These are phyloP conservation scores for Neomonachus schauinslandi DNA, from an alignment of 2,113 vertebrate genomes.

Conservation along the genomic window DNA sequence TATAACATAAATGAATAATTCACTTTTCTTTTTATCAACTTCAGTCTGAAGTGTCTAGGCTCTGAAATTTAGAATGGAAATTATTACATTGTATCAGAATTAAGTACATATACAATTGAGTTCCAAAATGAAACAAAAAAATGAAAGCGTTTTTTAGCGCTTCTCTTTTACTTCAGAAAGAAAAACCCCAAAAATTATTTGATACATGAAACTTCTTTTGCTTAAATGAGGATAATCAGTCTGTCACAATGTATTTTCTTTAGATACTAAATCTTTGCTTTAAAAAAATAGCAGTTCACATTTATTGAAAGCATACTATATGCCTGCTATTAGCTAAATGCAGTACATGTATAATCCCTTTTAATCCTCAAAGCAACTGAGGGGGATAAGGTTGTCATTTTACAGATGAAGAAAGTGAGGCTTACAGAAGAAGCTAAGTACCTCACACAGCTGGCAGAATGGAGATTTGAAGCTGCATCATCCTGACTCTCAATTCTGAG, in stretches of 20 bases:
- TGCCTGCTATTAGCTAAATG: not conserved
- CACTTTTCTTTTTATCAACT: not conserved
- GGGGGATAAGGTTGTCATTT: not conserved
- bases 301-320: not conserved
- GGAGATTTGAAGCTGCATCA: not conserved
- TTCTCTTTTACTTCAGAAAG: not conserved
- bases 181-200: not conserved
- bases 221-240: not conserved
- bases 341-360: not conserved
- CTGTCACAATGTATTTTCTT: not conserved
- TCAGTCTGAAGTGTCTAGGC: not conserved
- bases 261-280: not conserved
- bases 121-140: not conserved
- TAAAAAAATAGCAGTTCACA: not conserved
- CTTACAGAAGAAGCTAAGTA: not conserved
- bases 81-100: not conserved
- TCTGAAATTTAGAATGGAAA: not conserved
- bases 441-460: not conserved
- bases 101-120: not conserved
- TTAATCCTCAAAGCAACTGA: not conserved
- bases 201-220: not conserved
- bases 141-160: not conserved
- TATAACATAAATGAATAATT: not conserved
- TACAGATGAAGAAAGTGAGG: not conserved
- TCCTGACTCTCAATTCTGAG: not conserved